Conservation (phyloP, 2,888 invertebrate genomes). For the Aphidius colemani region DNA sequence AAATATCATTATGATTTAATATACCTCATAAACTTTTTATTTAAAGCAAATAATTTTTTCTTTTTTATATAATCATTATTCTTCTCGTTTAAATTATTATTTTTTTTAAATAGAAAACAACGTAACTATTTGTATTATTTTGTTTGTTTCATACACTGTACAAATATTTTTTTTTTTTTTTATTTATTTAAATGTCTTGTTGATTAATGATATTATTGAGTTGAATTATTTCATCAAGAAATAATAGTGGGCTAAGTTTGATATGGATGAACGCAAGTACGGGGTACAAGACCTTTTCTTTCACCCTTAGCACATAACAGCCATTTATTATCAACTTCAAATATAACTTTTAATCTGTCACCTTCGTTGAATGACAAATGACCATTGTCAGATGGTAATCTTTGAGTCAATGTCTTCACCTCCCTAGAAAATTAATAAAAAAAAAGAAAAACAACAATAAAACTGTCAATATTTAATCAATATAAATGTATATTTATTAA, state of each 20-base stretch:
- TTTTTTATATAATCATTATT: too few relatives aligned
- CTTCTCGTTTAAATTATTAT: conserved; percentile 4
- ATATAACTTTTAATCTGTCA: conserved; percentile 72
- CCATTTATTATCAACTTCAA: conserved; percentile 79
- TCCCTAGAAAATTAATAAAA: conserved; percentile 61
- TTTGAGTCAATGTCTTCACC: conserved; percentile 75
- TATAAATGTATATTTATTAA: background rate
- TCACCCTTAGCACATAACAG: conserved; percentile 76
- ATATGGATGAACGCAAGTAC: conserved; percentile 66
- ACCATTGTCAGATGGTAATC: conserved; percentile 77
- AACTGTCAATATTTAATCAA: background rate
- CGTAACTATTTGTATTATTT: background rate
- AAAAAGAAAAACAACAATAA: conserved; percentile 25
- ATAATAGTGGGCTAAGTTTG: conserved; percentile 51
- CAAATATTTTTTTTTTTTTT: background rate
- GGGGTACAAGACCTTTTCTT: conserved; percentile 77
- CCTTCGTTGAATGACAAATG: conserved; percentile 80
- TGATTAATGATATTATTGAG: background rate
- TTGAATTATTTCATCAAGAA: conserved; percentile 21
- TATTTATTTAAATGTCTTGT: background rate
- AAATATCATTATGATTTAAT: conserved; percentile 28
- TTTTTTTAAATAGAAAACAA: background rate
- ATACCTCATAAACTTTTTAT: conserved; percentile 21
- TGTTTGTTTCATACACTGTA: conserved; percentile 7
- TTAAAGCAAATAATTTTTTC: too few relatives aligned